Base-by-base conservation (phyloP, 2,888 invertebrate genomes). In the Diarsia mendica region DNA sequence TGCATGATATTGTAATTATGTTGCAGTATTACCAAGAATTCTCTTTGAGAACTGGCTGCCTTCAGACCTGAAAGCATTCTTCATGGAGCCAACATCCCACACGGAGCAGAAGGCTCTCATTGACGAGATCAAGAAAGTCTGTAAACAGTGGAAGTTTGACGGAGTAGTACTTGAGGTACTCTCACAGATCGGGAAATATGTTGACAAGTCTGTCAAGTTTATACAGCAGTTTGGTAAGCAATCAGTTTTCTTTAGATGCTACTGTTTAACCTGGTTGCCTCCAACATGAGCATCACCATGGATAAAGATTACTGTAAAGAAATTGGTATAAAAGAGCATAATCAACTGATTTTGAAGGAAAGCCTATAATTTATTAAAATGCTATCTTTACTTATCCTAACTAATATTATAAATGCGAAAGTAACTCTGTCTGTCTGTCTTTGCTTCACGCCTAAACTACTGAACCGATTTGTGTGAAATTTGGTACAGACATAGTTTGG, bases 101-200 rank as follows among this genome's bases (percentile, higher is more conserved):
- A 97, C 97, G 0, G 98, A 97, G 89, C 97, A 97, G 83, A 96
- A 97, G 71, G 97, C 97, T 69, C 96, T 99, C 20, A 97, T 97
- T 33, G 96, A 97, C 55, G 96, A 97, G 67, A 97, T 99, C 0
- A 96, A 97, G 55, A 97, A 98, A 80, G 96, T 97, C 20, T 97
- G 98, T 81, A 97, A 98, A 96, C 97, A 97, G 77, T 97, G 98
- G 94, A 97, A 97, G 83, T 99, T 99, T 94, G 98, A 98, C 94
- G 99, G 99, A 1, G 97, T 98, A 55, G 99, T 99, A 0, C 91
- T 99, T 6, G 99, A 99, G 95, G 97, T 99, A 69, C 98, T 99
- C 97, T 98, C 98, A 28, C 98, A 96, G 86, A 94, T 96, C 69
- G 96, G 96, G 67, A 99, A 94, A 96, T 99, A 90, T 97, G 98